Conservation (phyloP, 2,113 vertebrate genomes). For the Pimephales promelas region DNA sequence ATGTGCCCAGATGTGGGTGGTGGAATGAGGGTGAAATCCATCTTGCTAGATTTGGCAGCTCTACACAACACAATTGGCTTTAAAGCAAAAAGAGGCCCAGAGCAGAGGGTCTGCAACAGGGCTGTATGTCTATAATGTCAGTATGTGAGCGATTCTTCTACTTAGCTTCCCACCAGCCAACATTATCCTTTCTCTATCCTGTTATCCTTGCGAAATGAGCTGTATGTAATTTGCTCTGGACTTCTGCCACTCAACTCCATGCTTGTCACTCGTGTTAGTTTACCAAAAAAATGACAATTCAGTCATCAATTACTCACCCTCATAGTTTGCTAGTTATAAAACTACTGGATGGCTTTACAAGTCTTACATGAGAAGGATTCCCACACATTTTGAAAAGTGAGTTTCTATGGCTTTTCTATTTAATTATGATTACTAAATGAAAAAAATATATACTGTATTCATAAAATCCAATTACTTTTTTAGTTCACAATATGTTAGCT, state of each 20-base stretch:
- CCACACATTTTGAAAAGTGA: background rate
- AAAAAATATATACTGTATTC: background rate
- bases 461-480: background rate
- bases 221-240: conserved; percentile 21
- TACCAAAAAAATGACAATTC: background rate
- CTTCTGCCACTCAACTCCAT: background rate
- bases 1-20: conserved; percentile 30
- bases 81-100: background rate
- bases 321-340: background rate
- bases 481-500: background rate
- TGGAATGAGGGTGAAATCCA: conserved; percentile 41
- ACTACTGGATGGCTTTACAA: background rate
- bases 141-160: background rate
- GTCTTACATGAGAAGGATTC: background rate
- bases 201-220: background rate
- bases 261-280: background rate
- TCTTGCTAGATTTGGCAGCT: conserved; percentile 26
- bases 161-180: background rate
- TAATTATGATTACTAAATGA: background rate
- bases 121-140: background rate
- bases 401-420: background rate
- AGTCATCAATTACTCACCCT: background rate
- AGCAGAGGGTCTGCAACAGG: background rate
- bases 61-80: conserved; percentile 31
- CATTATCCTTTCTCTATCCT: background rate